Conservation (phyloP, 1,140 invertebrate genomes). For the Lordiphosa clarofinis region DNA sequence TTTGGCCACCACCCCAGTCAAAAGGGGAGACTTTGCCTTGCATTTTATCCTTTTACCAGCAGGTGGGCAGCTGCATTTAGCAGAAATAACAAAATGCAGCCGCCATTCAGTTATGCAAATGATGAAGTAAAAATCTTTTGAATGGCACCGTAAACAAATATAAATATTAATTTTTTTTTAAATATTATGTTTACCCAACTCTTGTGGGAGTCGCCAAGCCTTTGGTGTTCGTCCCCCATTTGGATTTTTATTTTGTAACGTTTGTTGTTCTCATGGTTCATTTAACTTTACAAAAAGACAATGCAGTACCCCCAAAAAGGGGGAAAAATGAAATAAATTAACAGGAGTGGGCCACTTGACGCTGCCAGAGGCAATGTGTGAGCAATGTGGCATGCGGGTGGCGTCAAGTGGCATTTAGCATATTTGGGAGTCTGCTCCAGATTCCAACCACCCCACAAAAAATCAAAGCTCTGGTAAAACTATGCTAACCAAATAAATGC, state of each 20-base stretch:
- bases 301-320: background rate
- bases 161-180: slow-evolving; percentile 23
- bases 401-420: slow-evolving; percentile 66
- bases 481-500: slow-evolving; percentile 31
- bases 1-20: slow-evolving; percentile 4
- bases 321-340: slow-evolving; percentile 50
- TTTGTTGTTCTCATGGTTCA: slow-evolving; percentile 32
- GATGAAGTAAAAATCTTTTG: slow-evolving; percentile 14
- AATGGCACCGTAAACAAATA: slow-evolving; percentile 45
- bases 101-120: background rate
- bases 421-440: slow-evolving; percentile 31
- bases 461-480: slow-evolving; percentile 24
- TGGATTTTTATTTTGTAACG: background rate
- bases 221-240: too few relatives aligned
- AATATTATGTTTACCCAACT: too few relatives aligned
- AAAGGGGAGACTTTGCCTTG: slow-evolving; percentile 30
- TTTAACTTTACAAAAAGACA: slow-evolving; percentile 37
- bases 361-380: slow-evolving; percentile 47
- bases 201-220: too few relatives aligned
- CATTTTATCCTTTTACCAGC: slow-evolving; percentile 31
- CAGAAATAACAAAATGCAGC: slow-evolving; percentile 18
- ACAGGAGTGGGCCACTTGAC: slow-evolving; percentile 59
- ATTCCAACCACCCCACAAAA: too few relatives aligned
- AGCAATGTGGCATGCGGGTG: slow-evolving; percentile 10
- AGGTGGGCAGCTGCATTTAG: background rate